Base-by-base conservation (phyloP, 2,888 invertebrate species). In the Dexiosoma caninum region DNA sequence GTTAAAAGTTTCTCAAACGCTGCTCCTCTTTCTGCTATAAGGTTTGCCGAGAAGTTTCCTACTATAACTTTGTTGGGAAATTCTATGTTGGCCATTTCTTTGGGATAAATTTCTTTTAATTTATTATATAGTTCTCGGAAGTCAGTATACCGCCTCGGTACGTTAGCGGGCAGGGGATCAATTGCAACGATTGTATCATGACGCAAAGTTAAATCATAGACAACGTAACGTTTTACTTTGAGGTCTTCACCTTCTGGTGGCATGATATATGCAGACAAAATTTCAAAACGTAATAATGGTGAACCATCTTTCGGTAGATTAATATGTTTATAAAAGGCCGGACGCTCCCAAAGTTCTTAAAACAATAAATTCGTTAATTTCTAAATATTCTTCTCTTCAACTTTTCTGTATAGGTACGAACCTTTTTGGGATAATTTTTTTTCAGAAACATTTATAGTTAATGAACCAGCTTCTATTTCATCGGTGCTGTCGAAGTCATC, bases 101-200 rank as follows among this genome's bases (percentile, higher is more conserved):
- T 85, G 0, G 94, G 92, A 86, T 91, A 91, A 59, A 92, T 92
- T 79, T 92, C 93, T 84, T 92, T 93, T 23, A 95, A 89, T 2
- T 91, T 91, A 83, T 91, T 92, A 86, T 93, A 94, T 2, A 95
- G 90, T 79, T 92, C 92, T 62, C 93, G 90, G 87, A 95, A 95
- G 85, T 95, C 93, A 7, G 94, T 94, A 87, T 95, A 95, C 83
- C 95, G 91, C 64, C 95, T 90, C 85, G 94, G 94, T 57, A 95
- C 93, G 78, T 92, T 92, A 0, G 92, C 93, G 16, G 94, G 93
- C 82, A 93, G 92, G 37, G 91, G 88, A 88, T 94, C 94, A 81
- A 90, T 84, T 2, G 76, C 74, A 30, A 78, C 87, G 16, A 91
- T 90, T n/a, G 92, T 91, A 83, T 93, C 92, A 85, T 92, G 93